A percentile compares a stretch with the other conserved stretches of the same genome.
These are phyloP conservation scores for Meteorus colon DNA, from an alignment of 2,888 invertebrate species.

Conservation along the genomic window DNA sequence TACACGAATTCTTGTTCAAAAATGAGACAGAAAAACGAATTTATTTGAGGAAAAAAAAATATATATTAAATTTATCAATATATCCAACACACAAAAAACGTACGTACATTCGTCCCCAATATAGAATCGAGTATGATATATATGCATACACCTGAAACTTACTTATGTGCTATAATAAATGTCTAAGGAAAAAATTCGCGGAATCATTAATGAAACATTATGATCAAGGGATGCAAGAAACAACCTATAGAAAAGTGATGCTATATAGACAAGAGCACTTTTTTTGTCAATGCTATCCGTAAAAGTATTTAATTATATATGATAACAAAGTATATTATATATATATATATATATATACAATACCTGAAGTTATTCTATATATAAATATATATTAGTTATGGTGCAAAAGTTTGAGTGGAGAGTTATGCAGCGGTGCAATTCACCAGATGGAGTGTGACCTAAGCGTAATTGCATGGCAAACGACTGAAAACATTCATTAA, in stretches of 20 bases:
- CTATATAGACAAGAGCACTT: slow-evolving; percentile 48
- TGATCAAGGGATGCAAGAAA: slow-evolving; percentile 45
- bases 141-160: slow-evolving; percentile 42
- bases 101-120: slow-evolving; percentile 51
- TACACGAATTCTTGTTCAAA: background rate
- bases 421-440: slow-evolving; percentile 37
- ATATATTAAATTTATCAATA: slow-evolving; percentile 33
- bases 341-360: slow-evolving; percentile 50
- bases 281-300: slow-evolving; percentile 53
- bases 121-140: slow-evolving; percentile 52
- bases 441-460: slow-evolving; percentile 39
- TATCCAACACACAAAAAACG: slow-evolving; percentile 39
- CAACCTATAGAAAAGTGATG: slow-evolving; percentile 46
- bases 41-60: slow-evolving; percentile 43
- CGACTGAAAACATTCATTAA: slow-evolving; percentile 56
- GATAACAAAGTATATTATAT: slow-evolving; percentile 49
- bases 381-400: slow-evolving; percentile 50
- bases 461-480: slow-evolving; percentile 52
- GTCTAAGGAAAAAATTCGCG: slow-evolving; percentile 42
- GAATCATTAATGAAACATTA: slow-evolving; percentile 45
- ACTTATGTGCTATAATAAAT: slow-evolving; percentile 49
- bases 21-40: slow-evolving; percentile 43
- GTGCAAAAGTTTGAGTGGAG: slow-evolving; percentile 38
- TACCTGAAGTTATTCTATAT: slow-evolving; percentile 50
- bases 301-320: slow-evolving; percentile 53